Evolutionary conservation across 2,888 invertebrate genomes (phyloP).

Genomic region (Sthenelais limicola): DNA sequence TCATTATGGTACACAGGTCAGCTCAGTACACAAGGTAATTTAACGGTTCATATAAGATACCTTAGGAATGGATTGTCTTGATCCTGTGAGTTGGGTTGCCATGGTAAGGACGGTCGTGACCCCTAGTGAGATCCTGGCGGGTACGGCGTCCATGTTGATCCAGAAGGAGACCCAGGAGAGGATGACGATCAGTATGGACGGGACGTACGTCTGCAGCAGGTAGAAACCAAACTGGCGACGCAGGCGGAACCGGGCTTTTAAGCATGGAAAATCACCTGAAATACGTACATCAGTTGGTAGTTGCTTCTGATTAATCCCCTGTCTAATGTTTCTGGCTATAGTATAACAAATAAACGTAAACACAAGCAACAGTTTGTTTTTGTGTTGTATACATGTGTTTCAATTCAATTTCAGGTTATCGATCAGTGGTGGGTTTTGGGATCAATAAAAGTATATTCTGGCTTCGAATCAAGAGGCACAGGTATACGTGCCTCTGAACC

Average conservation of each 20-base stretch:
- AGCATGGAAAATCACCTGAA: slow-evolving; percentile 47
- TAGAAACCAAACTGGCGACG: slow-evolving; percentile 46
- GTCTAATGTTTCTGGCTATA: too few relatives aligned
- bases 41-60: too few relatives aligned
- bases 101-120: slow-evolving; percentile 49
- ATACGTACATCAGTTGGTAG: too few relatives aligned
- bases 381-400: too few relatives aligned
- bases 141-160: slow-evolving; percentile 52
- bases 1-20: background rate
- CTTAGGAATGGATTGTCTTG: slow-evolving; percentile 43
- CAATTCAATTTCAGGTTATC: too few relatives aligned
- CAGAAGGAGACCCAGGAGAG: slow-evolving; percentile 54
- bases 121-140: slow-evolving; percentile 51
- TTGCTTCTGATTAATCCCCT: too few relatives aligned
- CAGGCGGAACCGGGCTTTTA: slow-evolving; percentile 44
- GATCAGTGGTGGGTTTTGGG: too few relatives aligned
- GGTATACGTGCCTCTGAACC: too few relatives aligned
- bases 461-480: too few relatives aligned
- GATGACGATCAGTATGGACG: slow-evolving; percentile 51
- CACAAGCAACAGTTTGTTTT: too few relatives aligned
- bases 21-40: background rate
- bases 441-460: too few relatives aligned
- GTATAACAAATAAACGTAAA: too few relatives aligned
- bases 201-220: slow-evolving; percentile 49
- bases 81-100: slow-evolving; percentile 46